Evolutionary conservation across 2,797 vertebrate species (phyloP), one percentile per base, ranked within the genome.

Genomic region (Rhyacichthys aspro): DNA sequence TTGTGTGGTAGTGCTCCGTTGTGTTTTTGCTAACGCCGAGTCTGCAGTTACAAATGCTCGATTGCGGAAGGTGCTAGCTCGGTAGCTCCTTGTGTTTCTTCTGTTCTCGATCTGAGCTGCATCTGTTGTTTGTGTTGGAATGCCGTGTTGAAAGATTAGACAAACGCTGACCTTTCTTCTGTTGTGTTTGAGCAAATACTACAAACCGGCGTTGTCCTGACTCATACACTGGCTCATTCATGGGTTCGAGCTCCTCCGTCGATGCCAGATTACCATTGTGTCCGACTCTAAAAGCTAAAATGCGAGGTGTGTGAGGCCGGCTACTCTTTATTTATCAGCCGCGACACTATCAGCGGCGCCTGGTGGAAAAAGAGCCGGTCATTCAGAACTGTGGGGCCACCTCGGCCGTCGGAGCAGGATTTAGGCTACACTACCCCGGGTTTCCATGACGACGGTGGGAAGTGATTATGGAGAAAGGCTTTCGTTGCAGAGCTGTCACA

Each of bases 361-460:
- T 81, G 38, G 68, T 85, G 83, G 82, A 86, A 78, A 82, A 71
- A 70, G 61, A 87, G 74, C 80, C 76, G 85, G 77, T 88, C 88
- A 76, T 78, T 87, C 86, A 78, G 83, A 88, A 83, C 82, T 72
- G 79, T 76, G 75, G 76, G 83, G 83, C 85, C 85, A 81, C 85
- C 80, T 81, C 81, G 77, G 83, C 83, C 82, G 82, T 89, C 88
- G 85, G 74, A 83, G 86, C 78, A 87, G 83, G 81, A 86, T 82
- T 88, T 84, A 82, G 79, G 82, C 86, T 82, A 79, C 78, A 81
- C 88, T 88, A 90, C 86, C 79, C 75, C 78, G 44, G 73, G 90
- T 92, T 90, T 70, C 85, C 86, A 89, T 91, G 86, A 66, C 72
- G 42, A 90, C 88, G 63, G 87, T 85, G 82, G 86, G 83, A 87